Evolutionary conservation across 2,888 invertebrate genomes (phyloP).

Genomic region (Zaprionus obscuricornis): DNA sequence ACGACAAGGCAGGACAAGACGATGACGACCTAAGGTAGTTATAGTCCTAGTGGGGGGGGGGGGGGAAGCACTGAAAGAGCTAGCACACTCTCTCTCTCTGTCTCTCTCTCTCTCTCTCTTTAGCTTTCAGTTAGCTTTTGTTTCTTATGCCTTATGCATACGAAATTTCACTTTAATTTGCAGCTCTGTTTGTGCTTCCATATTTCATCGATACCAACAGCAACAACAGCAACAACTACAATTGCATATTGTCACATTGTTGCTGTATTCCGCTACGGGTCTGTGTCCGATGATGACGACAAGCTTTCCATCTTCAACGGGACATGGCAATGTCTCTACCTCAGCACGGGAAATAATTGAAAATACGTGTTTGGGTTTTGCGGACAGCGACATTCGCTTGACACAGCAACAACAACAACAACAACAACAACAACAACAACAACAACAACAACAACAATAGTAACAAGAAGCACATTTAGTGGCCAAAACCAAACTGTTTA

Average conservation of each 20-base stretch:
- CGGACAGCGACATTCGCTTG: constrained; percentile 68
- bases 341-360: constrained; percentile 78
- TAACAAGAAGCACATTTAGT: constrained; percentile 40
- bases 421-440: constrained; percentile 22
- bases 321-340: constrained; percentile 59
- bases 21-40: constrained; percentile 31
- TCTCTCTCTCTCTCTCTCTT: no score
- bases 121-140: constrained; percentile 57
- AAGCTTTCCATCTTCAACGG: constrained; percentile 4
- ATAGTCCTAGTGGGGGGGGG: no score
- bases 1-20: constrained; percentile 34
- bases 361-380: constrained; percentile 80
- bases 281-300: constrained; percentile 22
- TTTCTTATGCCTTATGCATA: constrained; percentile 74
- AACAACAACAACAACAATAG: no score
- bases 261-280: not conserved
- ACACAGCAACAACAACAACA: constrained; percentile 45
- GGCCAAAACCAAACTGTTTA: constrained; percentile 31
- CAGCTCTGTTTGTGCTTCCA: constrained; percentile 46
- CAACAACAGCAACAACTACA: constrained; percentile 22
- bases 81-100: no score
- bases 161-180: constrained; percentile 54
- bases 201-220: constrained; percentile 69
- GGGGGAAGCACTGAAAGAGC: no score
- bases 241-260: constrained; percentile 41